Conservation (phyloP, 1,140 invertebrate genomes). For the Phymorhynchus buccinoides region DNA sequence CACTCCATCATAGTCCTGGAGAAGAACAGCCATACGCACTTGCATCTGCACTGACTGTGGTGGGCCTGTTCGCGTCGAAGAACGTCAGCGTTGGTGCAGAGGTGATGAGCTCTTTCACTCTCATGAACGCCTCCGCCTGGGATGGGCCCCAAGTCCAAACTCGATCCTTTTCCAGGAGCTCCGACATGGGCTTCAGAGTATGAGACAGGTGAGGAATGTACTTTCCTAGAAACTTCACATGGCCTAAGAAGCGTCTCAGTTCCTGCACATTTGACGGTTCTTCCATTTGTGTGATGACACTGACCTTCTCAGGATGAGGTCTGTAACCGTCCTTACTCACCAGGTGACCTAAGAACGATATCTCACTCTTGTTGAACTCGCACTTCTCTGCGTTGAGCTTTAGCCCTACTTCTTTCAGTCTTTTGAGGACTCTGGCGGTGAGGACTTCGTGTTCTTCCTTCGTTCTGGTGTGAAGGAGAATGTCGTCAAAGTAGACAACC, state of each 20-base stretch:
- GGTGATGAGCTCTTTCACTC: slow-evolving; percentile 34
- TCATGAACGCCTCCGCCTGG: too few species aligned
- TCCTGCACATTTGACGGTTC: slow-evolving; percentile 57
- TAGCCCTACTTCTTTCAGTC: slow-evolving; percentile 54
- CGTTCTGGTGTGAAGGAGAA: slow-evolving; percentile 51
- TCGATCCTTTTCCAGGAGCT: slow-evolving; percentile 34
- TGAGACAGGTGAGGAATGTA: slow-evolving; percentile 41
- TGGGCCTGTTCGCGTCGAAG: neutral
- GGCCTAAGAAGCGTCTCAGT: slow-evolving; percentile 21
- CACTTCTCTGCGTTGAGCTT: slow-evolving; percentile 70
- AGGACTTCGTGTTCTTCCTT: slow-evolving; percentile 50
- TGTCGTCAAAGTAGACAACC: slow-evolving; percentile 55
- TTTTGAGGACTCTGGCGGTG: slow-evolving; percentile 54
- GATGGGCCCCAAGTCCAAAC: slow-evolving; percentile 43
- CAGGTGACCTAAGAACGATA: slow-evolving; percentile 41
- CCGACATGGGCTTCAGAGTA: slow-evolving; percentile 38
- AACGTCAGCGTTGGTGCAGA: neutral
- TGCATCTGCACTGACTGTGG: slow-evolving; percentile 1
- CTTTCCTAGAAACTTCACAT: slow-evolving; percentile 40
- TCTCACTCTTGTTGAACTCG: slow-evolving; percentile 49
- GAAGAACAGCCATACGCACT: slow-evolving; percentile 47
- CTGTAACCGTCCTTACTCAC: slow-evolving; percentile 41
- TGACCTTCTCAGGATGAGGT: slow-evolving; percentile 65
- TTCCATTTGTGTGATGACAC: slow-evolving; percentile 52
- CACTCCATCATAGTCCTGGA: slow-evolving; percentile 31